Percentiles rank a stretch among this genome's conserved stretches.
Evolutionary conservation across 2,797 vertebrate genomes (phyloP).

Genomic region (Ceyx erithaca): DNA sequence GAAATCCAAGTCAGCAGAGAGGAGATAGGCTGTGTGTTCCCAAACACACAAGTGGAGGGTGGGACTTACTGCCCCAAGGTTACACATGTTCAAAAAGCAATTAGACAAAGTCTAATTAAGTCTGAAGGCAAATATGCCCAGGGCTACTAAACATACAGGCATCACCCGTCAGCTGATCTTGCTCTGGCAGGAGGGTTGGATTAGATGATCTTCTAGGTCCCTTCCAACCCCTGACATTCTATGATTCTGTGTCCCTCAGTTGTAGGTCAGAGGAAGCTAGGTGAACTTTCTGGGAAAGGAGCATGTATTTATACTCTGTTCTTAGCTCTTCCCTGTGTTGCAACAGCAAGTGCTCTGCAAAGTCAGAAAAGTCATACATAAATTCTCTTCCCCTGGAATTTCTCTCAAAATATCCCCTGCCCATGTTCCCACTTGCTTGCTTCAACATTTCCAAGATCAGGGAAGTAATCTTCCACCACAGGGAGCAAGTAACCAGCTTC

Average conservation of each 20-base stretch:
- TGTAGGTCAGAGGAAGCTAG: background rate
- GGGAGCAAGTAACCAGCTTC: background rate
- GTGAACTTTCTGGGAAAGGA: background rate
- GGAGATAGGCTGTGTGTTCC: background rate
- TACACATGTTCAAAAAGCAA: background rate
- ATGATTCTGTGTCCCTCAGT: background rate
- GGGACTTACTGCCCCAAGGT: background rate
- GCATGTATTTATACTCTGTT: background rate
- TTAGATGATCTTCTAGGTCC: too few relatives aligned
- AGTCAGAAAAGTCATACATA: background rate
- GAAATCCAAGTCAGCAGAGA: background rate
- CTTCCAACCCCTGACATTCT: too few relatives aligned
- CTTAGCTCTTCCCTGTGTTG: background rate
- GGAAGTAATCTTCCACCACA: background rate
- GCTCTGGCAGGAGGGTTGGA: too few relatives aligned
- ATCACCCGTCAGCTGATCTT: background rate
- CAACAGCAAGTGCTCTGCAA: background rate
- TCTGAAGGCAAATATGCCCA: background rate
- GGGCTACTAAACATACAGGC: background rate
- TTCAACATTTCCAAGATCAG: background rate
- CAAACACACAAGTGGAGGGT: background rate
- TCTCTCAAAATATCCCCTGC: background rate
- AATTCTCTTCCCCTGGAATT: background rate
- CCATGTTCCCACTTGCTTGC: background rate
- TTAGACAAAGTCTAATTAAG: background rate